Evolutionary conservation across 2,888 invertebrate genomes (phyloP), one percentile per base, ranked within the genome.

Genomic region (Dugesia japonica): DNA sequence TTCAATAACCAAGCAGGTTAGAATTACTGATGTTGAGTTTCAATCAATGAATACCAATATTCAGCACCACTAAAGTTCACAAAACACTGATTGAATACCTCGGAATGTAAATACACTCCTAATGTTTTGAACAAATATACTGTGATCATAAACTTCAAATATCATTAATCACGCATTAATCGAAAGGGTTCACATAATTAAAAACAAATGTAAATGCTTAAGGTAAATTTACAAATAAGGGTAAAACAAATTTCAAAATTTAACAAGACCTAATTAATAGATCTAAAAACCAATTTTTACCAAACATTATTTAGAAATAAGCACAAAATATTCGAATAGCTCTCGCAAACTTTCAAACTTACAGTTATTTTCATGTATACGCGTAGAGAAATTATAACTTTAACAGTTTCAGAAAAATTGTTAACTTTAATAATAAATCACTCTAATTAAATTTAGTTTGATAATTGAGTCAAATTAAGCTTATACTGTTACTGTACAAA

Each of bases 191-290:
- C 20, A 56, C 56, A 56, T 56, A 56, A 56, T 56, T 56, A 56
- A 56, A 56, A 56, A 56, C 56, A 56, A 31, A 56, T 56, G 56
- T 56, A 56, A 56, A 56, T 56, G 56, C 56, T 56, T n/a, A 56
- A 56, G 56, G 56, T 56, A 56, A 56, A 56, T 56, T 56, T 56
- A 56, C 56, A 56, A 56, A 56, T 56, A 56, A 56, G 56, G 56
- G 56, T 56, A 56, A 56, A 56, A 56, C 56, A 23, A 56, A 20
- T 56, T 56, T 56, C 56, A 31, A 31, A 31, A 31, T 31, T 31
- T 31, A 31, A 31, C 31, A 31, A 31, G 31, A 31, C 31, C 31
- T 31, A 31, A 31, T 31, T 31, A 31, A 31, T 31, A 31, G 31
- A 31, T 31, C 31, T 31, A 31, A 31, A 31, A 31, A 31, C 31